Percentiles rank a stretch among this genome's conserved stretches.
Conservation (phyloP, 2,888 invertebrate species). For the Zaprionus obscuricornis region DNA sequence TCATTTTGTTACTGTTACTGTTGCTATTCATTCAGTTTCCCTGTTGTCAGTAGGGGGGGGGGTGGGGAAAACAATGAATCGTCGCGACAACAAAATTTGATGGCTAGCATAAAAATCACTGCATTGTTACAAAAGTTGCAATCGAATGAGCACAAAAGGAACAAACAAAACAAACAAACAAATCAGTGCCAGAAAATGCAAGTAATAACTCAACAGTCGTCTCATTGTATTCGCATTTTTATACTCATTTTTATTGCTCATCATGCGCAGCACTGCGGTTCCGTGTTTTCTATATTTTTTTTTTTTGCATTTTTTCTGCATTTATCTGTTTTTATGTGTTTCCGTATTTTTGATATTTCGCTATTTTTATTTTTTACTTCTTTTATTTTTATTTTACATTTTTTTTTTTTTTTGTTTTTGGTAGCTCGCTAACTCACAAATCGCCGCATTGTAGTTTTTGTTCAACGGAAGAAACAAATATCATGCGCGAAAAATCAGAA, state of each 20-base stretch:
- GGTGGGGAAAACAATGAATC: constrained; percentile 39
- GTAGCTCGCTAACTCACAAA: constrained; percentile 29
- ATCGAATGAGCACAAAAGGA: constrained; percentile 28
- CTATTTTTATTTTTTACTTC: too few species aligned
- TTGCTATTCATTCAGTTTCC: too few species aligned
- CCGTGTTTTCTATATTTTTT: constrained; percentile 6
- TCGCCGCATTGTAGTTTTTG: constrained; percentile 35
- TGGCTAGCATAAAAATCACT: constrained; percentile 67
- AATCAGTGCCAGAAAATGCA: constrained; percentile 61
- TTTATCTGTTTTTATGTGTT: constrained; percentile 34
- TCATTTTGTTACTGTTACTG: too few species aligned
- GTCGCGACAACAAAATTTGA: constrained; percentile 44
- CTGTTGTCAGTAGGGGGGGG: too few species aligned
- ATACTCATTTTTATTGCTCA: constrained; percentile 70
- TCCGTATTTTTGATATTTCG: constrained; percentile 22
- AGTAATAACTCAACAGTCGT: constrained; percentile 66
- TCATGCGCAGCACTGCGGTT: constrained; percentile 58
- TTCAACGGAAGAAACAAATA: constrained; percentile 63
- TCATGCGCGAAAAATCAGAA: constrained; percentile 73
- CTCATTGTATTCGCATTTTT: constrained; percentile 68
- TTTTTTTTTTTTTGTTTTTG: constrained; percentile 4
- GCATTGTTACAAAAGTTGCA: constrained; percentile 66
- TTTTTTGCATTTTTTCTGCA: background rate
- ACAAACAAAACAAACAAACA: constrained; percentile 36
- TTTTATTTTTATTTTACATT: constrained; percentile 18